Evolutionary conservation across 2,797 vertebrate genomes (phyloP).

Genomic region (Anabacerthia variegaticeps): DNA sequence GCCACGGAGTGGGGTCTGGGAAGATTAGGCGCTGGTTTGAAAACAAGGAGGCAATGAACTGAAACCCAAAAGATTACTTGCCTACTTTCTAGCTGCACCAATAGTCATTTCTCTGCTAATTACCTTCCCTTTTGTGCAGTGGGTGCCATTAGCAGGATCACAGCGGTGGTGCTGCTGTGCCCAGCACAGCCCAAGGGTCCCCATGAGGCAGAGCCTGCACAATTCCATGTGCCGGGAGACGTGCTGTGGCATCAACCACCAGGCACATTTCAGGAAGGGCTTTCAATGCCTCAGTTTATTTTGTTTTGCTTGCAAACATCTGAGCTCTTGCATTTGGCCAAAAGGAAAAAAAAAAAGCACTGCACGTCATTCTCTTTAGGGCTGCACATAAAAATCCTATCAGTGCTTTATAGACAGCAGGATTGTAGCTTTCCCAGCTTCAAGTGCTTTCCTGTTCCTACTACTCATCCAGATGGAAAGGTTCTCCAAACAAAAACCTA

Average conservation of each 20-base stretch:
- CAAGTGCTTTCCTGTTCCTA: background rate
- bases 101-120: conserved; percentile 42
- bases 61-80: conserved; percentile 21
- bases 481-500: background rate
- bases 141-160: background rate
- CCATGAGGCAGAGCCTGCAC: background rate
- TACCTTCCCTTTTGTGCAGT: background rate
- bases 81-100: conserved; percentile 12
- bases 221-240: background rate
- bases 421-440: background rate
- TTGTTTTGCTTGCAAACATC: conserved; percentile 32
- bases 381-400: background rate
- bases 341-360: background rate
- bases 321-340: background rate
- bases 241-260: background rate
- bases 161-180: background rate
- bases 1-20: background rate
- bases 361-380: background rate
- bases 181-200: background rate
- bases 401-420: background rate
- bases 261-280: background rate
- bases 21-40: conserved; percentile 38
- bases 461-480: background rate
- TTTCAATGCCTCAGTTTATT: background rate
- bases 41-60: conserved; percentile 1